Evolutionary conservation across 2,113 vertebrate species (phyloP), one percentile per base, ranked within the genome.

Genomic region (Larimichthys polyactis): DNA sequence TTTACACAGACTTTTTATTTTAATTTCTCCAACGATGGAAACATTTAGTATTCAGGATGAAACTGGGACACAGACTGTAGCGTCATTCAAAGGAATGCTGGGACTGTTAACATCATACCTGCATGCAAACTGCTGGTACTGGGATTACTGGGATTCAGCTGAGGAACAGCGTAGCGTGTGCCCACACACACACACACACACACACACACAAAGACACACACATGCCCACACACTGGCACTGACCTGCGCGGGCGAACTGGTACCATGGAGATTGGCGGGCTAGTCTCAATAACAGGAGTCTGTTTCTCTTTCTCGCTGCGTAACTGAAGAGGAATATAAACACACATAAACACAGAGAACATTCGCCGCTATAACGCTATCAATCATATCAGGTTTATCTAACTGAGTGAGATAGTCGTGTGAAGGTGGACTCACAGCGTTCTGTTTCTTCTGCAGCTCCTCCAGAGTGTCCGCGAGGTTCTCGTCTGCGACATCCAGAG

Each of bases 391-490:
- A 72, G 71, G 84, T 91, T 85, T 86, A 87, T 90, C 86, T 67
- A 82, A 88, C 54, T 9, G 54, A 83, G 81, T 20, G 84, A 75
- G 74, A 87, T 65, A 70, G 79, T 78, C 5, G 54, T 20, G 65
- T 32, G 48, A 69, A 77, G 83, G 82, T 73, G n/a, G 22, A 89
- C 95, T 94, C 87, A 96, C 96, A 52, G 93, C 91, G 1, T 95
- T 95, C 84, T 96, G 96, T 85, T 96, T 96, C 89, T 95, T 96
- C 92, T 95, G 94, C 9, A 96, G 93, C 86, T 96, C 95, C 88
- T 96, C 95, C 80, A 96, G 90, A n/a, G 81, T 54, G 62, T 95
- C 95, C 69, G 87, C 90, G 0, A 96, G 89, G 78, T 92, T 95
- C 90, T 96, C 96, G 60, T 96, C 95, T 0, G 94, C 93, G 32